phyloP scores from a whole-genome alignment of 2,888 invertebrate genomes.

The Lasioglossum pauxillum region DNA sequence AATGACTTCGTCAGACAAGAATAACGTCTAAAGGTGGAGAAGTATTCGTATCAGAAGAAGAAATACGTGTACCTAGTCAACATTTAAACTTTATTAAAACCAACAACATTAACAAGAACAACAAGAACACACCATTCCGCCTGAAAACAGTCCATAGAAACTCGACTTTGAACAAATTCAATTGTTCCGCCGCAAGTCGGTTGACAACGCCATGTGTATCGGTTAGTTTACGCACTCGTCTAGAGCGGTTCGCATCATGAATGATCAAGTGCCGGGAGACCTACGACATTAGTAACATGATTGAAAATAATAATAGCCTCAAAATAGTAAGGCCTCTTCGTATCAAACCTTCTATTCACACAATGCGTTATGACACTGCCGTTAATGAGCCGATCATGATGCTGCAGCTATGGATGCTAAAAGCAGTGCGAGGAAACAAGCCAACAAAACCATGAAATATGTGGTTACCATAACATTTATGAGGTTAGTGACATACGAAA shows the following conservation, averaged over 20 bases:
- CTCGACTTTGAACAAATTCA: slow-evolving; percentile 61
- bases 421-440: slow-evolving; percentile 81
- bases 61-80: slow-evolving; percentile 43
- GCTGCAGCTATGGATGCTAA: slow-evolving; percentile 78
- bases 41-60: neutral
- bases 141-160: slow-evolving; percentile 61
- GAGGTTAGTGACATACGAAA: slow-evolving; percentile 79
- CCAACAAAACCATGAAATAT: slow-evolving; percentile 77
- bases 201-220: slow-evolving; percentile 59
- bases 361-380: slow-evolving; percentile 52
- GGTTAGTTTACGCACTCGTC: slow-evolving; percentile 64
- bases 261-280: slow-evolving; percentile 71
- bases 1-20: neutral
- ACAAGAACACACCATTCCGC: slow-evolving; percentile 65
- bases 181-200: slow-evolving; percentile 62
- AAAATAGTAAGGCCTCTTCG: slow-evolving; percentile 41
- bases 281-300: slow-evolving; percentile 81
- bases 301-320: slow-evolving; percentile 70
- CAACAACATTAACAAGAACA: slow-evolving; percentile 75
- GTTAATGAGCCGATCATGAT: slow-evolving; percentile 72
- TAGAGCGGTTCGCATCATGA: slow-evolving; percentile 76
- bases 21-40: neutral
- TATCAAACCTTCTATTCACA: slow-evolving; percentile 62
- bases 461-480: slow-evolving; percentile 73
- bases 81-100: slow-evolving; percentile 78